phyloP scores from a whole-genome alignment of 1,140 invertebrate genomes.

The Cheumatopsyche charites region DNA sequence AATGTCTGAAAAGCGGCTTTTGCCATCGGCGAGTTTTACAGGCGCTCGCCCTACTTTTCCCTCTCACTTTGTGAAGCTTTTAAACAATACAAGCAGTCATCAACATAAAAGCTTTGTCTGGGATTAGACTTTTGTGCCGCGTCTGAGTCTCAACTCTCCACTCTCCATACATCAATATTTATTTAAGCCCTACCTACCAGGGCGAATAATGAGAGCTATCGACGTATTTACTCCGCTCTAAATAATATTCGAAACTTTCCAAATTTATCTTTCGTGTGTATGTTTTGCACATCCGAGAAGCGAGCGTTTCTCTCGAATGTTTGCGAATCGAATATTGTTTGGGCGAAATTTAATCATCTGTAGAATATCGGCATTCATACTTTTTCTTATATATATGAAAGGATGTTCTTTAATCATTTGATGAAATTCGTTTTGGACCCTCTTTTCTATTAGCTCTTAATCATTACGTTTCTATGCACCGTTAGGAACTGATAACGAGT shows the following conservation, averaged over 20 bases:
- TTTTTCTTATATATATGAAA: too few relatives aligned
- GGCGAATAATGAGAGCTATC: conserved; percentile 35
- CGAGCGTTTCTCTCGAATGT: too few relatives aligned
- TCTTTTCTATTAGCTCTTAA: conserved; percentile 43
- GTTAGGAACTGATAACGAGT: conserved; percentile 37
- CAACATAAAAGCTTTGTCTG: conserved; percentile 45
- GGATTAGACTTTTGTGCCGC: conserved; percentile 41
- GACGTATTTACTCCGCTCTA: conserved; percentile 28
- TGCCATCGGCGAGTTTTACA: background rate
- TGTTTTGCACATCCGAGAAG: too few relatives aligned
- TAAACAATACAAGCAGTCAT: conserved; percentile 41
- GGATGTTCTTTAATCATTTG: background rate
- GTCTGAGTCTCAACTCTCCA: conserved; percentile 20
- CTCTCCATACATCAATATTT: conserved; percentile 41
- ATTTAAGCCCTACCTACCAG: conserved; percentile 18
- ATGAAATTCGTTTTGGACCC: conserved; percentile 10
- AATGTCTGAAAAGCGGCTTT: conserved; percentile 21
- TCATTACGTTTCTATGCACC: conserved; percentile 34
- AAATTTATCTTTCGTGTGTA: conserved; percentile 29
- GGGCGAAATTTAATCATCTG: background rate
- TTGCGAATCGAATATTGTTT: too few relatives aligned
- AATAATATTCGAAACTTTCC: conserved; percentile 37
- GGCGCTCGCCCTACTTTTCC: conserved; percentile 38
- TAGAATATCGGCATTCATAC: too few relatives aligned
- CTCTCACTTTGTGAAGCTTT: conserved; percentile 41